Evolutionary conservation across 1,140 invertebrate species (phyloP).

Genomic region (Tachypleus tridentatus): DNA sequence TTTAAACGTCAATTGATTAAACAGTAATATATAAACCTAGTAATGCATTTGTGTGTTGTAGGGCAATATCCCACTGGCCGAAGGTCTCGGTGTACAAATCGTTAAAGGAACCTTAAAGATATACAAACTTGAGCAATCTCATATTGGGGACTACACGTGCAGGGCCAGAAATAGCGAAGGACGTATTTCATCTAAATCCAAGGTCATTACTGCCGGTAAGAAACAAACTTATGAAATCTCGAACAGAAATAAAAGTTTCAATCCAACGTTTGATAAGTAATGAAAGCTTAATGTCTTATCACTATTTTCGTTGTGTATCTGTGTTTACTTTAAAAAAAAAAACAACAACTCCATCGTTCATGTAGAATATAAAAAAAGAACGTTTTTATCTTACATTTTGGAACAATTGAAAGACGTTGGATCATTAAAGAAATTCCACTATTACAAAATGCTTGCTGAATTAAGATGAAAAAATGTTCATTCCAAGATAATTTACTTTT

Average conservation of each 20-base stretch:
- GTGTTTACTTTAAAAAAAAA: background rate
- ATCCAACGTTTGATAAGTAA: background rate
- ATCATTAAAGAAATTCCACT: no score
- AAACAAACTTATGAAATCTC: background rate
- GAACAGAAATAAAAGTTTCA: background rate
- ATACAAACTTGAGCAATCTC: slow-evolving; percentile 73
- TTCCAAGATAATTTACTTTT: no score
- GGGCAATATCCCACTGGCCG: slow-evolving; percentile 75
- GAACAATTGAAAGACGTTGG: background rate
- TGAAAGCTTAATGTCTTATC: background rate
- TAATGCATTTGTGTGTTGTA: slow-evolving; percentile 35
- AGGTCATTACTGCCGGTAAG: slow-evolving; percentile 87
- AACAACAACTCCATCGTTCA: background rate
- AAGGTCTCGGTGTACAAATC: slow-evolving; percentile 60
- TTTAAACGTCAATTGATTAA: no score
- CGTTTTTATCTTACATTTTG: background rate
- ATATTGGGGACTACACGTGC: slow-evolving; percentile 91
- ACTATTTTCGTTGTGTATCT: background rate
- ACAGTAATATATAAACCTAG: no score
- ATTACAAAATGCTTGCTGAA: no score
- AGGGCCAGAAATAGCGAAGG: slow-evolving; percentile 88
- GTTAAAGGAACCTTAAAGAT: slow-evolving; percentile 81
- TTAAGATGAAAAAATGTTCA: no score
- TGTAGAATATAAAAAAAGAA: background rate
- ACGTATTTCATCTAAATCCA: slow-evolving; percentile 80